These are phyloP conservation scores for Crocuta crocuta DNA, from an alignment of 2,113 vertebrate genomes.

Conservation along the genomic window DNA sequence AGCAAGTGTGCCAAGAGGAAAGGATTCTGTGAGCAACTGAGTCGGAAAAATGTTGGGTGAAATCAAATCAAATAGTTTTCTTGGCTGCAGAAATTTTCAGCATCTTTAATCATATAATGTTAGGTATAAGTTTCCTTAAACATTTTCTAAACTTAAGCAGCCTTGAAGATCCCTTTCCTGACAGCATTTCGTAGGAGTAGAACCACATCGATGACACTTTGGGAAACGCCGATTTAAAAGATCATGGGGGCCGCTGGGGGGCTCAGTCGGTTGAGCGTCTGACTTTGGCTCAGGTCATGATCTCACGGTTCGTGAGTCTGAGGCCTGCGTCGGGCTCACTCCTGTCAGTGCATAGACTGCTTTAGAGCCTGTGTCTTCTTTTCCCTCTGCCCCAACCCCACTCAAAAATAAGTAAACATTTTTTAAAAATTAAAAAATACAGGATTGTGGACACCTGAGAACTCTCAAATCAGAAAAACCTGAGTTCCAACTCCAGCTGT, in stretches of 20 bases:
- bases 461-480: neutral
- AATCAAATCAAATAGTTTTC: neutral
- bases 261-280: no score
- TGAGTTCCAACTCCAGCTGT: neutral
- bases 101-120: neutral
- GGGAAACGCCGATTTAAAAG: neutral
- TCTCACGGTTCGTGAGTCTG: no score
- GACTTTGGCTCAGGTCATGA: no score
- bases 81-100: neutral
- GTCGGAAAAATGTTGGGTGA: neutral
- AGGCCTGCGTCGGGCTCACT: no score
- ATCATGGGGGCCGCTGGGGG: neutral
- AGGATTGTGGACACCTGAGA: neutral
- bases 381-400: no score
- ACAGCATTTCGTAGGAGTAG: neutral
- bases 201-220: neutral
- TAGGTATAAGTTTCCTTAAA: neutral
- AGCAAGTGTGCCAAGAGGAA: neutral
- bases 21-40: neutral
- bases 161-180: neutral
- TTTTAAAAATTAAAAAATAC: neutral
- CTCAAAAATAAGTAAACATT: no score
- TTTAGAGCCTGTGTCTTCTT: no score
- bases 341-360: no score
- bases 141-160: neutral